phyloP scores from a whole-genome alignment of 2,113 vertebrate genomes.

The Nibea coibor region DNA sequence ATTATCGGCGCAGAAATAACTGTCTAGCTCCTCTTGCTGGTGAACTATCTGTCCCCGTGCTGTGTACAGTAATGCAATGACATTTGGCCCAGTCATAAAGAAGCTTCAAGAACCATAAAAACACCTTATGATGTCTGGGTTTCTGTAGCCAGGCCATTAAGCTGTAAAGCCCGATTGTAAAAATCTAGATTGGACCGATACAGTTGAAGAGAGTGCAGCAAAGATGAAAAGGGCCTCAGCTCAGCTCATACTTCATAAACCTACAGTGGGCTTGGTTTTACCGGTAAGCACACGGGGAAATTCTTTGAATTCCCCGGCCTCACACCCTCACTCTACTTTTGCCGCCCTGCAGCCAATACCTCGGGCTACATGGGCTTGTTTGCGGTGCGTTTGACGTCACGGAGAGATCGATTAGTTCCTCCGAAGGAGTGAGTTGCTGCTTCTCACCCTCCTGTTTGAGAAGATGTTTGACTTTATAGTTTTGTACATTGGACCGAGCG shows the following conservation, averaged over 20 bases:
- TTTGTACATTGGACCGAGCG: constrained; percentile 65
- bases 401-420: constrained; percentile 55
- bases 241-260: constrained; percentile 65
- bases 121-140: constrained; percentile 78
- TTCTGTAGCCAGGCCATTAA: constrained; percentile 77
- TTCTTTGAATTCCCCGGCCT: constrained; percentile 75
- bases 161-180: constrained; percentile 77
- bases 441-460: background rate
- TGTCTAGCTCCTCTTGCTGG: background rate
- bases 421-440: constrained; percentile 4
- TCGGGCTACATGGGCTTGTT: constrained; percentile 49
- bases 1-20: constrained; percentile 37
- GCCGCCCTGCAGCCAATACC: constrained; percentile 51
- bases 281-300: constrained; percentile 62
- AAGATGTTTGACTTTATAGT: constrained; percentile 33
- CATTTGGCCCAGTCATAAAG: constrained; percentile 74
- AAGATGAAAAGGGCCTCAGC: constrained; percentile 68
- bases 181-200: constrained; percentile 68
- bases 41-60: constrained; percentile 20
- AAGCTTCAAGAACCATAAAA: constrained; percentile 72
- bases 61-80: constrained; percentile 67
- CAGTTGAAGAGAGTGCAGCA: constrained; percentile 50
- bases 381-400: constrained; percentile 73
- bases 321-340: constrained; percentile 71
- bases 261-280: constrained; percentile 65